Percentiles rank a stretch among this genome's conserved stretches.
These are phyloP conservation scores for Nephrocerus scutellatus DNA, from an alignment of 2,888 invertebrate species.

Conservation along the genomic window DNA sequence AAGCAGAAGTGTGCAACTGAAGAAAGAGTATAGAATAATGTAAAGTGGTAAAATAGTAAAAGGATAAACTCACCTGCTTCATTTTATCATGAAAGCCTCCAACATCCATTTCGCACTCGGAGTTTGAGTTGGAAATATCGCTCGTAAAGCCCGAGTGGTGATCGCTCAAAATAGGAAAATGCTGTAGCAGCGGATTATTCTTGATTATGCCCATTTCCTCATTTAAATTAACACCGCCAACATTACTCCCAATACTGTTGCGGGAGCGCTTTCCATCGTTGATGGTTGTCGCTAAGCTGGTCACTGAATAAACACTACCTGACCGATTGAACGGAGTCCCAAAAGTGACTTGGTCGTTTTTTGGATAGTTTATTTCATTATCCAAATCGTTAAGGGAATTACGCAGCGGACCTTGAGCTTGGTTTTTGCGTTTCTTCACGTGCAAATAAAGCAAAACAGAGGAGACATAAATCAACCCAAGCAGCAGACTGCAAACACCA, in stretches of 20 bases:
- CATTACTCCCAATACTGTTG: slow-evolving; percentile 40
- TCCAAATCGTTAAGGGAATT: slow-evolving; percentile 38
- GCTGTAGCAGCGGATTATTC: slow-evolving; percentile 66
- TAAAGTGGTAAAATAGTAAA: too few relatives aligned
- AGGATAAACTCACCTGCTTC: slow-evolving; percentile 43
- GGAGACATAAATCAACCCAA: slow-evolving; percentile 80
- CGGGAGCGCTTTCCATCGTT: slow-evolving; percentile 34
- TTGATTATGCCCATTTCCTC: slow-evolving; percentile 68
- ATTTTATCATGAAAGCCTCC: slow-evolving; percentile 31
- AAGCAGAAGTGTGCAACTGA: slow-evolving; percentile 59
- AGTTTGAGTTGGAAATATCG: slow-evolving; percentile 57
- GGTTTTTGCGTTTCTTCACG: slow-evolving; percentile 58
- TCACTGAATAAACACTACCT: slow-evolving; percentile 42
- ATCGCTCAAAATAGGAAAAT: slow-evolving; percentile 54
- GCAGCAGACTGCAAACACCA: slow-evolving; percentile 71
- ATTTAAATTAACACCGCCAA: slow-evolving; percentile 43
- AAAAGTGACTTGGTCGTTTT: slow-evolving; percentile 46
- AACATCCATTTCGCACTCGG: slow-evolving; percentile 55
- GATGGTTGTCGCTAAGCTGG: slow-evolving; percentile 34
- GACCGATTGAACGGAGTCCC: slow-evolving; percentile 43
- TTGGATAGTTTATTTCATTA: slow-evolving; percentile 49
- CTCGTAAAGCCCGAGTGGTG: slow-evolving; percentile 49
- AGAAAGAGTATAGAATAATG: slow-evolving; percentile 7
- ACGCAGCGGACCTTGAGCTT: slow-evolving; percentile 36
- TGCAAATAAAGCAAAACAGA: slow-evolving; percentile 78